These are phyloP conservation scores for Ancistrus triradiatus DNA, from an alignment of 2,113 vertebrate genomes.

Conservation along the genomic window DNA sequence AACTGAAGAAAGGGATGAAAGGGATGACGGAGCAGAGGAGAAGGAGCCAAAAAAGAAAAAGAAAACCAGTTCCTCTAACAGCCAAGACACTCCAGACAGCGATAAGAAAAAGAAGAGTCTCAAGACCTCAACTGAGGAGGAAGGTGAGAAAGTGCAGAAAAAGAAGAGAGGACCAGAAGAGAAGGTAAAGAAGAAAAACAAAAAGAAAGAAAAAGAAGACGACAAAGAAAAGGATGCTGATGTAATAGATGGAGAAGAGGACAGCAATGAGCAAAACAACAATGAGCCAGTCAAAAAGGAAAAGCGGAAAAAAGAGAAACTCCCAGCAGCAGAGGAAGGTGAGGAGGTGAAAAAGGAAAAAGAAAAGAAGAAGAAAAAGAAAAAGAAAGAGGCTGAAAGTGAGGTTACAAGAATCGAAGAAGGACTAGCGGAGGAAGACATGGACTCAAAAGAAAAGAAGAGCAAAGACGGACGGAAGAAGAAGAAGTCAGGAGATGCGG, in stretches of 20 bases:
- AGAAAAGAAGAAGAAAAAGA: constrained; percentile 60
- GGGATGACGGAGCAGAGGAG: constrained; percentile 63
- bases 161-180: constrained; percentile 34
- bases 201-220: constrained; percentile 49
- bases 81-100: constrained; percentile 38
- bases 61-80: constrained; percentile 39
- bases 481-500: constrained; percentile 60
- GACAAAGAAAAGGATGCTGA: constrained; percentile 44
- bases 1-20: constrained; percentile 68
- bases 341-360: constrained; percentile 35
- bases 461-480: constrained; percentile 54
- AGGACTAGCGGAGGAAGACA: constrained; percentile 47
- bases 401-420: constrained; percentile 50
- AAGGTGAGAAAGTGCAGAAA: constrained; percentile 16
- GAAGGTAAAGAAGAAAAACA: constrained; percentile 50
- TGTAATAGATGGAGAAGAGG: constrained; percentile 47
- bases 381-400: constrained; percentile 62
- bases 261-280: constrained; percentile 61
- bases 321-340: constrained; percentile 32
- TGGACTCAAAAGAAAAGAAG: constrained; percentile 54
- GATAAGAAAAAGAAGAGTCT: constrained; percentile 53
- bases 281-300: constrained; percentile 61
- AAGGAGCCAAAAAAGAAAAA: constrained; percentile 55
- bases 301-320: constrained; percentile 33
- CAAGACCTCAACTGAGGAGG: constrained; percentile 28